These are phyloP conservation scores for Eunapius fragilis DNA, from an alignment of 37 sponge, comb jelly and placozoan species.

Conservation along the genomic window DNA sequence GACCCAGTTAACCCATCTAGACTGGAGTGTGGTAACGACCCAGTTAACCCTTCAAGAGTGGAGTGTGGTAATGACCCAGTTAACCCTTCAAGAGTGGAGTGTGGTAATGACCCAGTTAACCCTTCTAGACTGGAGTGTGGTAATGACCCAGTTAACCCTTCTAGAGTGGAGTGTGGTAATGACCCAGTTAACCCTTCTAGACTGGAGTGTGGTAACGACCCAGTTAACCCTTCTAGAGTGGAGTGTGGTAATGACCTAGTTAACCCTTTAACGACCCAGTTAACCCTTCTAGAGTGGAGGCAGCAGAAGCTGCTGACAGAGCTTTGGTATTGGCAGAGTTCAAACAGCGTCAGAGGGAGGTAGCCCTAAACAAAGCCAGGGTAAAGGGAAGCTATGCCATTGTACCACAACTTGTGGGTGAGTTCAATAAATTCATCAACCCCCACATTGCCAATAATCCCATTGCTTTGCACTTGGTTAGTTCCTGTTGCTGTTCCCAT, in stretches of 20 bases:
- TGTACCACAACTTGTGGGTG: not conserved
- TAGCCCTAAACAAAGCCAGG: conserved; percentile 85
- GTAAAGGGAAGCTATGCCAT: conserved; percentile 35
- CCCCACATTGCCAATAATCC: no score
- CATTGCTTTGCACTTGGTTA: not conserved
- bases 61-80: no score
- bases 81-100: no score
- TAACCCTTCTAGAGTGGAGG: not conserved
- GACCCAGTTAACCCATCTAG: no score
- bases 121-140: no score
- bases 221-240: not conserved
- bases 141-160: no score
- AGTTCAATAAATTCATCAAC: not conserved
- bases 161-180: not conserved
- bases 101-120: no score
- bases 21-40: no score
- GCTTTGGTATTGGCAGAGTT: conserved; percentile 76
- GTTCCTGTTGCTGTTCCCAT: not conserved
- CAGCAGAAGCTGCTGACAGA: conserved; percentile 34
- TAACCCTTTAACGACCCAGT: not conserved
- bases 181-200: not conserved
- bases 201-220: no score
- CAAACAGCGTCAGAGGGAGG: conserved; percentile 65
- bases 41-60: no score
- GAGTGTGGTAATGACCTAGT: not conserved